Base-by-base conservation (phyloP, 2,797 vertebrate genomes). In the Phrynocephalus forsythii region DNA sequence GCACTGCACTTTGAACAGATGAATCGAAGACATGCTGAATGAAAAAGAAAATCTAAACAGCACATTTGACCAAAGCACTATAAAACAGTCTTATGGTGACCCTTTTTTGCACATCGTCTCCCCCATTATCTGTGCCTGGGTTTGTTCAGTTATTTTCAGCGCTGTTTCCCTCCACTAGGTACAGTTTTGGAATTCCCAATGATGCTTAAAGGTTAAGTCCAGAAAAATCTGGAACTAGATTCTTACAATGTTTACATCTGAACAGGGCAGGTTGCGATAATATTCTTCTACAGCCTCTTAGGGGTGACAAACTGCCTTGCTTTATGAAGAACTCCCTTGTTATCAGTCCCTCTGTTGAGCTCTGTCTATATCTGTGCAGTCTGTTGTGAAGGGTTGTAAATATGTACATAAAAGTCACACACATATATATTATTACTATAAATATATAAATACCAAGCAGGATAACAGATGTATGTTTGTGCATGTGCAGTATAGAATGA, bases 381-480 rank as follows among this genome's bases (percentile, higher is more conserved):
- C 96, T 95, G 85, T 94, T 94, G 93, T 94, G 96, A 96, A 95
- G 96, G 95, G 95, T 91, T 97, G 97, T 97, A 97, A 96, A 97
- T 97, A 96, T 97, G 97, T 94, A 97, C 94, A 97, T 96, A 95
- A 78, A 73, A 96, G 93, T 91, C 92, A 92, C 93, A 96, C 93
- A 96, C 95, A 95, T 95, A 95, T 96, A 97, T 93, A 90, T 93
- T 95, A 91, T 78, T 77, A 26, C 52, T n/a, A 52, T 52, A 79
- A 56, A 79, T 56, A 60, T 63, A 84, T 84, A 76, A 66, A 84
- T 76, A 76, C 26, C 72, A 44, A 73, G 71, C 11, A 50, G 6
- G 69, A 56, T 52, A 82, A 50, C 30, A 66, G 38, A 50, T 26
- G 18, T 80, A 50, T 72, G 75, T 56, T 66, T 87, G 83, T 10